These are phyloP conservation scores for Trilocha varians DNA, from an alignment of 2,888 invertebrate species.

Conservation along the genomic window DNA sequence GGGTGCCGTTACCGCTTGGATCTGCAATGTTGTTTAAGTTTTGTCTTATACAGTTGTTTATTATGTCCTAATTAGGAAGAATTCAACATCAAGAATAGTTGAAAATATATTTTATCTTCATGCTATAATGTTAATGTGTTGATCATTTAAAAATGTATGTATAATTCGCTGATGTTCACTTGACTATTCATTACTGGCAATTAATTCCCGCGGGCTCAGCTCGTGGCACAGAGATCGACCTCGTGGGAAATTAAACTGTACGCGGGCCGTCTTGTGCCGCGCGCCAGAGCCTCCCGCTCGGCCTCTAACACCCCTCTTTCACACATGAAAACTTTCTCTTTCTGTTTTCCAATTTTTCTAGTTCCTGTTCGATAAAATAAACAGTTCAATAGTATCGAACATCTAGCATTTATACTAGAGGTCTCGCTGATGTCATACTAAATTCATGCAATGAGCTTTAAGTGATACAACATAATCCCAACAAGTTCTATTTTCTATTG, in stretches of 20 bases:
- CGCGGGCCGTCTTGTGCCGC: constrained; percentile 66
- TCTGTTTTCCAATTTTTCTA: constrained; percentile 54
- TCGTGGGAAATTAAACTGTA: constrained; percentile 74
- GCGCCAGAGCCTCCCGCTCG: constrained; percentile 37
- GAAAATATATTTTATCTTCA: too few relatives aligned
- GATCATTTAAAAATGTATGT: constrained; percentile 23
- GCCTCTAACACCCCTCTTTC: constrained; percentile 37
- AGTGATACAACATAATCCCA: not conserved
- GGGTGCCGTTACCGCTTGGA: constrained; percentile 28
- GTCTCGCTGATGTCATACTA: too few relatives aligned
- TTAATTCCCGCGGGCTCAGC: constrained; percentile 72
- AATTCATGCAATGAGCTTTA: constrained; percentile 3
- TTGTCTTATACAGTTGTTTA: constrained; percentile 17
- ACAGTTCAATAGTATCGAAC: too few relatives aligned
- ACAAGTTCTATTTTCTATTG: constrained; percentile 28
- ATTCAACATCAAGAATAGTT: too few relatives aligned
- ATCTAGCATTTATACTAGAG: too few relatives aligned
- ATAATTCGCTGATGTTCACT: constrained; percentile 70
- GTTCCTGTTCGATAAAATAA: constrained; percentile 22
- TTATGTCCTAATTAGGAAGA: too few relatives aligned
- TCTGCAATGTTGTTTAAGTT: not conserved
- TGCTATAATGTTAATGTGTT: constrained; percentile 9
- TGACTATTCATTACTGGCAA: constrained; percentile 73
- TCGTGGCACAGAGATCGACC: constrained; percentile 71
- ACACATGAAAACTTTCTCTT: constrained; percentile 66